These are phyloP conservation scores for Eunapius fragilis DNA, from an alignment of 37 sponge, comb jelly and placozoan species.

Conservation along the genomic window DNA sequence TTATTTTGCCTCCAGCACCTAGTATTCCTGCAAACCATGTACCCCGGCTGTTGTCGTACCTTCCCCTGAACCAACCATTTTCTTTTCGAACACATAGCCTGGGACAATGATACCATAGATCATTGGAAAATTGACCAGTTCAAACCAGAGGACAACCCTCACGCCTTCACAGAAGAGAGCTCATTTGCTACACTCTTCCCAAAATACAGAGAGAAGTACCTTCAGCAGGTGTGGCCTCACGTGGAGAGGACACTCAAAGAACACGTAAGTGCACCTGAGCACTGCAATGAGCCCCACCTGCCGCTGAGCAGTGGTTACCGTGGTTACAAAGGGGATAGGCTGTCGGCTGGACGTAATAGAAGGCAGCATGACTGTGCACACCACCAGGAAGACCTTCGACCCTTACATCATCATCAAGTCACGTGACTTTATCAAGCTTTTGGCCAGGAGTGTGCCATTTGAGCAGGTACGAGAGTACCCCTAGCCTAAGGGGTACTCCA, in stretches of 20 bases:
- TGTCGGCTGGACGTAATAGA: conserved; percentile 91
- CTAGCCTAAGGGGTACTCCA: too few species aligned
- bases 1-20: too few species aligned
- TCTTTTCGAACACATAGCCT: conserved; percentile 74
- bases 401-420: conserved; percentile 97
- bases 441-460: conserved; percentile 96
- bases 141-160: conserved; percentile 85
- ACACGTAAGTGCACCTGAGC: conserved; percentile 50
- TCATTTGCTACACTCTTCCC: conserved; percentile 99
- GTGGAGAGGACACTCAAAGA: conserved; percentile 79
- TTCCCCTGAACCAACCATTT: too few species aligned
- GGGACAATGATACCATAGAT: conserved; percentile 87
- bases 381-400: conserved; percentile 97
- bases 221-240: conserved; percentile 92
- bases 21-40: too few species aligned
- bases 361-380: conserved; percentile 95
- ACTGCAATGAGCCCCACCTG: too few species aligned
- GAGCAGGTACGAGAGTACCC: too few species aligned
- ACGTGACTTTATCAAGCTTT: conserved; percentile 94
- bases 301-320: too few species aligned
- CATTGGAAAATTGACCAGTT: conserved; percentile 95
- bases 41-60: too few species aligned
- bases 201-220: conserved; percentile 94
- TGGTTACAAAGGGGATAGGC: conserved; percentile 63
- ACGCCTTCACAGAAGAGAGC: conserved; percentile 89